phyloP scores from a whole-genome alignment of 1,140 invertebrate genomes.

The Hyphantria cunea region DNA sequence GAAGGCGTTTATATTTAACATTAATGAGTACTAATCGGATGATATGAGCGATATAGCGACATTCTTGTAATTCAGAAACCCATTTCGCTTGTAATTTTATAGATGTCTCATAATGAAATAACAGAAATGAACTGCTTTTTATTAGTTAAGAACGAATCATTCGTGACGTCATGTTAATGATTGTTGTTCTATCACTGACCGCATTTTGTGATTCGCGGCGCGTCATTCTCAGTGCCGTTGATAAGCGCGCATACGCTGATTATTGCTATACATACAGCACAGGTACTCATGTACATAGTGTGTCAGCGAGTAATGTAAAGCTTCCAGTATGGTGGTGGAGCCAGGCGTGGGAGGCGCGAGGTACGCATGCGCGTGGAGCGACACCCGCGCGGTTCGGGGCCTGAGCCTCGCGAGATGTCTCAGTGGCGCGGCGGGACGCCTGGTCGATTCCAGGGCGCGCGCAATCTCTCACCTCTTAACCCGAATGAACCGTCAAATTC shows the following conservation, averaged over 20 bases:
- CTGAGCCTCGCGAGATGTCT: conserved; percentile 59
- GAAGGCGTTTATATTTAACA: too few species aligned
- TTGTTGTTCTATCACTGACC: conserved; percentile 26
- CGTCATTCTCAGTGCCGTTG: conserved; percentile 1
- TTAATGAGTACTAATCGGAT: not conserved
- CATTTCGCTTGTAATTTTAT: conserved; percentile 36
- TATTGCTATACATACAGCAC: conserved; percentile 18
- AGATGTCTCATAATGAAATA: conserved; percentile 28
- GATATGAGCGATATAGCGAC: not conserved
- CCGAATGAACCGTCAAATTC: conserved; percentile 49
- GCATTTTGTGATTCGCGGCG: conserved; percentile 5
- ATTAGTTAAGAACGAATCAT: conserved; percentile 21
- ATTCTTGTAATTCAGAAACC: conserved; percentile 1
- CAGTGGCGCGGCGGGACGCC: conserved; percentile 74
- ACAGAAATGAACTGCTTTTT: conserved; percentile 27
- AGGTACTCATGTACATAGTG: not conserved
- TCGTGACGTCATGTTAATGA: conserved; percentile 50
- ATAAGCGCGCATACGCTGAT: conserved; percentile 32
- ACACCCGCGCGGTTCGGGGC: conserved; percentile 38
- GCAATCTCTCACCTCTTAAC: conserved; percentile 44
- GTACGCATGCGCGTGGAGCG: conserved; percentile 64
- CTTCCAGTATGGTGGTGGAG: conserved; percentile 31
- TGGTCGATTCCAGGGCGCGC: conserved; percentile 72
- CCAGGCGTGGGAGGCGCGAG: conserved; percentile 32
- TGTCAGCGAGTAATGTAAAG: conserved; percentile 32